These are phyloP conservation scores for Tachystola acroxantha DNA, from an alignment of 2,888 invertebrate genomes.

Conservation along the genomic window DNA sequence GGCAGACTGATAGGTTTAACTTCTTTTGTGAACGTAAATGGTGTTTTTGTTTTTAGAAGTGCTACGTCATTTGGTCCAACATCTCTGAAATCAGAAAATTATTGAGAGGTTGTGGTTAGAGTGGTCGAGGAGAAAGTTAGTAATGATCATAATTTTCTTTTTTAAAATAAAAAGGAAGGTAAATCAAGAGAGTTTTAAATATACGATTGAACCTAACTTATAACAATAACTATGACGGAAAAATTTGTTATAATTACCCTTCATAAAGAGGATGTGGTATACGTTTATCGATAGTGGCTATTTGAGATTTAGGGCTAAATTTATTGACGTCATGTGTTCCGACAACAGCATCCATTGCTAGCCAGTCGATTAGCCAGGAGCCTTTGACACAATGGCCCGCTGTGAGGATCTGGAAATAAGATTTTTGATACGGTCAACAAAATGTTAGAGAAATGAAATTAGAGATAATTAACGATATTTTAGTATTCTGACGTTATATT, in stretches of 20 bases:
- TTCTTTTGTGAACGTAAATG: conserved; percentile 47
- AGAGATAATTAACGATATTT: too few relatives aligned
- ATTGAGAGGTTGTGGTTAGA: background rate
- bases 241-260: too few relatives aligned
- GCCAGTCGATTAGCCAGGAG: conserved; percentile 48
- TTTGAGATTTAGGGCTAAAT: conserved; percentile 49
- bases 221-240: too few relatives aligned
- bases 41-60: conserved; percentile 50
- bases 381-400: conserved; percentile 65
- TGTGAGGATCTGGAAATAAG: conserved; percentile 55
- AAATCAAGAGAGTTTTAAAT: too few relatives aligned
- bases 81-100: conserved; percentile 32
- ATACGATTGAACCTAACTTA: too few relatives aligned
- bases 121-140: background rate
- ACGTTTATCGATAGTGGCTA: conserved; percentile 39
- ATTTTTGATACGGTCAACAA: too few relatives aligned
- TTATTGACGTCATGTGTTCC: conserved; percentile 58
- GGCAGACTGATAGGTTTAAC: conserved; percentile 68
- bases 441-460: too few relatives aligned
- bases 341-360: conserved; percentile 61
- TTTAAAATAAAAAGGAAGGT: too few relatives aligned
- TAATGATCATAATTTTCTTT: too few relatives aligned
- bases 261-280: conserved; percentile 62
- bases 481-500: too few relatives aligned
- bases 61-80: conserved; percentile 76